Conservation (phyloP, 2,888 invertebrate species). For the Ferdinandea cuprea region DNA sequence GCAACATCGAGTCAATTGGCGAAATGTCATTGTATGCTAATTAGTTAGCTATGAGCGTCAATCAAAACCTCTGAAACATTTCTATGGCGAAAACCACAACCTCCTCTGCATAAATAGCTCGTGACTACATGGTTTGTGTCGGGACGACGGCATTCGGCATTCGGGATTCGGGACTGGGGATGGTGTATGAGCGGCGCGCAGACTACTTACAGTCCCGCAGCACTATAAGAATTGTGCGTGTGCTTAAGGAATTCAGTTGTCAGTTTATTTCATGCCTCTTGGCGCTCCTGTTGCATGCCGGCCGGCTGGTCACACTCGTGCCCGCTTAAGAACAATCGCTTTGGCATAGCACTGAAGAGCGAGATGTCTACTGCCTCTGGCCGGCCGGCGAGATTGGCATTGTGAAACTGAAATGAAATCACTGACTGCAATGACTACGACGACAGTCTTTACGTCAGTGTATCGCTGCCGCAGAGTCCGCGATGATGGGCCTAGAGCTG, state of each 20-base stretch:
- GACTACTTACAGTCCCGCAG: constrained; percentile 21
- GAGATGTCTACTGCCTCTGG: constrained; percentile 23
- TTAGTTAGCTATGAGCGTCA: constrained; percentile 74
- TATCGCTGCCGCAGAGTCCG: constrained; percentile 4
- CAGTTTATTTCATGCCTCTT: constrained; percentile 54
- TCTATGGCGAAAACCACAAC: constrained; percentile 53
- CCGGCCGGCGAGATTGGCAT: constrained; percentile 19
- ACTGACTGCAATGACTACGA: constrained; percentile 46
- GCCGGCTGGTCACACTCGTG: too few species aligned
- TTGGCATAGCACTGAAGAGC: constrained; percentile 18
- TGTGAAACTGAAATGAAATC: constrained; percentile 64
- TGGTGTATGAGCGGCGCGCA: constrained; percentile 5
- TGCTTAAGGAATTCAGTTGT: constrained; percentile 71
- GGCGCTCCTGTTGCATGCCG: constrained; percentile 47
- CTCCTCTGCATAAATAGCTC: constrained; percentile 23
- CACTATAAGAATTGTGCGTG: constrained; percentile 54
- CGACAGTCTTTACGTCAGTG: constrained; percentile 53
- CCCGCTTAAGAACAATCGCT: constrained; percentile 39
- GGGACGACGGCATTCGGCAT: too few species aligned
- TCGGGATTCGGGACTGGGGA: constrained; percentile 35
- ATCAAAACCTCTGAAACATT: constrained; percentile 67
- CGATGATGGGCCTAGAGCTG: constrained; percentile 45
- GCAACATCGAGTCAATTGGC: constrained; percentile 74
- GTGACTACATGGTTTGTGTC: constrained; percentile 19
- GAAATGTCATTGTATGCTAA: constrained; percentile 75